Conservation (phyloP, 2,113 vertebrate species). For the Anolis sagrei region DNA sequence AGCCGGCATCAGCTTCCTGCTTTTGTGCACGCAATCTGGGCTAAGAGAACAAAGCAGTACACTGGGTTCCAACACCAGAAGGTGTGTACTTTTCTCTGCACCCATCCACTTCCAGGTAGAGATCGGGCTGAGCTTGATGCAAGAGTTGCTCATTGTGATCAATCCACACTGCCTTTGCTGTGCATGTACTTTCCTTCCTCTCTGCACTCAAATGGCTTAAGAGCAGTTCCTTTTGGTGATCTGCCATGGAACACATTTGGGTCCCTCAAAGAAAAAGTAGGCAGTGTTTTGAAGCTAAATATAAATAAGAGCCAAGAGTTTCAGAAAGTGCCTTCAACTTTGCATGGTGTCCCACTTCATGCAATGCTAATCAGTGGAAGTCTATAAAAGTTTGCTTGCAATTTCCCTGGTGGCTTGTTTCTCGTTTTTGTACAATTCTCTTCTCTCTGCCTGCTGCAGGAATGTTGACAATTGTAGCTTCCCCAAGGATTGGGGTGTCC, state of each 20-base stretch:
- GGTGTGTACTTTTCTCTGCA: neutral
- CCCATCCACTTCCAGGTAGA: neutral
- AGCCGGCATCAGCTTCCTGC: constrained; percentile 64
- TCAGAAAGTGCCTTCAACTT: neutral
- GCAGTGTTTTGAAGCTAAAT: neutral
- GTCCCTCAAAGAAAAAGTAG: neutral
- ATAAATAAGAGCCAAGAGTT: constrained; percentile 18
- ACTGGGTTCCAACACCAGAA: neutral
- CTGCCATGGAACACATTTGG: neutral
- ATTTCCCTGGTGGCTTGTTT: constrained; percentile 6
- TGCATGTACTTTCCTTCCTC: neutral
- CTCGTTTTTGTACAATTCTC: constrained; percentile 1
- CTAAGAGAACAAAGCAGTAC: constrained; percentile 40
- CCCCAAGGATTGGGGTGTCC: neutral
- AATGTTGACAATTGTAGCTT: neutral
- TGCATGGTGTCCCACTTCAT: constrained; percentile 14
- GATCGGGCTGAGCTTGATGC: rapidly evolving
- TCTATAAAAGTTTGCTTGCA: constrained; percentile 19
- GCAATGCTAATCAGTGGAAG: constrained; percentile 27
- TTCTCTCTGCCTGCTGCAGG: neutral
- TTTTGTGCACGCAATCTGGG: constrained; percentile 55
- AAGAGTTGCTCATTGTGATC: neutral
- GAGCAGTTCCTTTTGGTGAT: neutral
- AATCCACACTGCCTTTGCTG: neutral
- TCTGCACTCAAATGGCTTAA: neutral